These are phyloP conservation scores for Nothocercus nigrocapillus DNA, from an alignment of 2,113 vertebrate genomes.

Conservation along the genomic window DNA sequence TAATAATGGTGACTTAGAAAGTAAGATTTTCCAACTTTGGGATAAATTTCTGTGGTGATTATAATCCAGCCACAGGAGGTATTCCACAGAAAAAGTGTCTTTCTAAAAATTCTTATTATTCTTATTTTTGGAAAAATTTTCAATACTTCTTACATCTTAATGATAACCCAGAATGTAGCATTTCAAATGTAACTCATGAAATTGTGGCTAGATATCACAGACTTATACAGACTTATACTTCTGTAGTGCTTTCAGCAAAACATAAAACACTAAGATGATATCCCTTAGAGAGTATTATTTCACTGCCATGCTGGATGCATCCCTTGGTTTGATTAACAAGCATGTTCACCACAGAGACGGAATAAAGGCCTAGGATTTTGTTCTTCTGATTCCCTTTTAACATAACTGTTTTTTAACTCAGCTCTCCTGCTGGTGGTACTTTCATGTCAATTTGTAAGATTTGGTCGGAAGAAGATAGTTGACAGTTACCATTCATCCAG, in stretches of 20 bases:
- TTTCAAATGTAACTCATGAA: conserved; percentile 34
- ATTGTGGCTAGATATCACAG: conserved; percentile 22
- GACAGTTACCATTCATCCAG: neutral
- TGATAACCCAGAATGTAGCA: neutral
- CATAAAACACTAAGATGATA: conserved; percentile 5
- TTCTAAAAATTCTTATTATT: neutral
- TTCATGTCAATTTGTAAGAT: conserved; percentile 26
- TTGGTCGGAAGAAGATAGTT: neutral
- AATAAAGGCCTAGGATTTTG: conserved; percentile 36
- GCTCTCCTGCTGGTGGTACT: conserved; percentile 12
- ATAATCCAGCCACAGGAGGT: neutral
- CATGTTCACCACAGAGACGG: neutral
- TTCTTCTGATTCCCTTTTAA: conserved; percentile 38
- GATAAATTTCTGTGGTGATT: neutral
- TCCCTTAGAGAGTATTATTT: conserved; percentile 21
- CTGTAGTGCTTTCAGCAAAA: conserved; percentile 40
- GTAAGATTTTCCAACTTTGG: neutral
- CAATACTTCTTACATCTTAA: neutral
- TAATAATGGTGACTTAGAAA: neutral
- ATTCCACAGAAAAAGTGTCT: neutral
- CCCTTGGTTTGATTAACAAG: conserved; percentile 26
- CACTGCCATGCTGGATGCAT: conserved; percentile 3
- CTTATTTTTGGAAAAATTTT: conserved; percentile 28
- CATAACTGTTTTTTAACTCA: conserved; percentile 12
- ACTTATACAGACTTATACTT: conserved; percentile 20